Evolutionary conservation across 2,797 vertebrate genomes (phyloP).

Genomic region (Enteromius anoplus): DNA sequence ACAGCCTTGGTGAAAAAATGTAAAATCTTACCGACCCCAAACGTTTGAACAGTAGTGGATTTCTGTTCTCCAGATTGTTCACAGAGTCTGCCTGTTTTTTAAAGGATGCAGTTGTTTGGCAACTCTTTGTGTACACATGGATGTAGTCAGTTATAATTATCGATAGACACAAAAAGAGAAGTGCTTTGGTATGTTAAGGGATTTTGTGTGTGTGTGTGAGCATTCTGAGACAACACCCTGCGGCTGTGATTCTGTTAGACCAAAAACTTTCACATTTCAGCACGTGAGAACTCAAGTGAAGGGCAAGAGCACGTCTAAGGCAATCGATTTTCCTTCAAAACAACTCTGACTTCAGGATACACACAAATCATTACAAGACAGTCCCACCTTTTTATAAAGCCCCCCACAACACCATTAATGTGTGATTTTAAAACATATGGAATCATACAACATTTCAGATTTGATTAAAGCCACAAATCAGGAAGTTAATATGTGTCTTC

Average conservation of each 20-base stretch:
- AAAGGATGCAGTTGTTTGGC: not conserved
- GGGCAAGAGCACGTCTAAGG: slow-evolving; percentile 55
- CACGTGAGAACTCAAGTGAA: slow-evolving; percentile 63
- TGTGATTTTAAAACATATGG: not conserved
- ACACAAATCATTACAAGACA: slow-evolving; percentile 40
- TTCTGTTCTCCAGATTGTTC: not conserved
- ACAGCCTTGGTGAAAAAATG: too few species aligned
- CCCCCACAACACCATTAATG: not conserved
- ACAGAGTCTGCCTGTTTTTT: not conserved
- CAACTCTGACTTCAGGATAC: slow-evolving; percentile 47
- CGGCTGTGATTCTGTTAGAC: slow-evolving; percentile 56
- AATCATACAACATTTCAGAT: not conserved
- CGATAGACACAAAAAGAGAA: slow-evolving; percentile 43
- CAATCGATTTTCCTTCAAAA: slow-evolving; percentile 53
- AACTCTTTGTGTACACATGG: slow-evolving; percentile 5
- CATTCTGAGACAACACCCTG: slow-evolving; percentile 52
- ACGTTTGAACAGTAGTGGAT: not conserved
- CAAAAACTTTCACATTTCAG: slow-evolving; percentile 65
- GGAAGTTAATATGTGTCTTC: slow-evolving; percentile 26
- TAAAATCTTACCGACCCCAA: not conserved
- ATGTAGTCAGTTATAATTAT: slow-evolving; percentile 16
- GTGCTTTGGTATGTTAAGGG: slow-evolving; percentile 62
- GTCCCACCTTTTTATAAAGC: not conserved
- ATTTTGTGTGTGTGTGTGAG: not conserved
- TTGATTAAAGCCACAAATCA: not conserved